Evolutionary conservation across 2,113 vertebrate species (phyloP).

Genomic region (Clarias macrocephalus): DNA sequence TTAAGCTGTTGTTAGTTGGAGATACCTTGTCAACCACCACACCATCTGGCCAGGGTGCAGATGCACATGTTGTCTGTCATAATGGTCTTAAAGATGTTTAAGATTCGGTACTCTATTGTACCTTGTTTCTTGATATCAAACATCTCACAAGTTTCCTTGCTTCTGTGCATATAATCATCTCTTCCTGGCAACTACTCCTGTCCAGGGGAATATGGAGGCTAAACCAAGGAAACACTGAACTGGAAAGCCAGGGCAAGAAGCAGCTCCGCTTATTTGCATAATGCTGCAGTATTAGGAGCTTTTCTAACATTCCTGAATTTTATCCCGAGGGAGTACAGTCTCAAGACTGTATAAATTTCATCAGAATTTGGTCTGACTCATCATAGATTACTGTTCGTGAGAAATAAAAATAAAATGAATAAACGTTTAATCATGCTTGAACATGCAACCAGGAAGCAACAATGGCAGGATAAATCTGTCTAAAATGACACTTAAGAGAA

Average conservation of each 20-base stretch:
- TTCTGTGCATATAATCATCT: neutral
- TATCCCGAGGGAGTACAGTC: too few species aligned
- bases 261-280: neutral
- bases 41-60: neutral
- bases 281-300: neutral
- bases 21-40: neutral
- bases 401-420: too few species aligned
- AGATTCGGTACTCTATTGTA: neutral
- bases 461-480: neutral
- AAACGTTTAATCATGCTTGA: too few species aligned
- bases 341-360: too few species aligned
- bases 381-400: too few species aligned
- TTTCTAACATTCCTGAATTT: too few species aligned
- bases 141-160: neutral
- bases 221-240: neutral
- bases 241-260: neutral
- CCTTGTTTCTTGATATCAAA: neutral
- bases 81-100: neutral
- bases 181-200: neutral
- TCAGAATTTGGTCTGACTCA: too few species aligned
- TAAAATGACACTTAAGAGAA: neutral
- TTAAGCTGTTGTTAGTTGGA: neutral
- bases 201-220: neutral
- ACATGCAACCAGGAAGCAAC: neutral
- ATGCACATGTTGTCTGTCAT: conserved; percentile 2